These are phyloP conservation scores for Trachurus trachurus DNA, from an alignment of 2,797 vertebrate species.

Conservation along the genomic window DNA sequence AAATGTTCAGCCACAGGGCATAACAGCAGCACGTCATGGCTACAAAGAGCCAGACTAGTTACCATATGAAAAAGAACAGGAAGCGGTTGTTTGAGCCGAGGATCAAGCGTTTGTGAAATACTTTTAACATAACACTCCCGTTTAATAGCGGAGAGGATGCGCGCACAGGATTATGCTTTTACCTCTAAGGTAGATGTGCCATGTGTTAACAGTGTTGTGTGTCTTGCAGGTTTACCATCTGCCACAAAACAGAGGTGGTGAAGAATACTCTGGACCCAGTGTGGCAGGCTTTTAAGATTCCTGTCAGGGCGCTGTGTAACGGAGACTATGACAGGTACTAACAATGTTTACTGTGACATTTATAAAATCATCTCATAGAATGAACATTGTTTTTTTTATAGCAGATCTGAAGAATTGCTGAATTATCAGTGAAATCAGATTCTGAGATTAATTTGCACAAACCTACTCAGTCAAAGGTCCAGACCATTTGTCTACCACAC, in stretches of 20 bases:
- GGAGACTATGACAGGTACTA: constrained; percentile 93
- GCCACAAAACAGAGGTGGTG: constrained; percentile 95
- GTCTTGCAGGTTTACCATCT: constrained; percentile 90
- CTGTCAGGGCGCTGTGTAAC: constrained; percentile 93
- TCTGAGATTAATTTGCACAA: no score
- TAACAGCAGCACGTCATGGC: constrained; percentile 39
- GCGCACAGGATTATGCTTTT: background rate
- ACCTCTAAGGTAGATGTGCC: background rate
- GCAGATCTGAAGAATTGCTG: no score
- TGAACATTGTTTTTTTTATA: background rate
- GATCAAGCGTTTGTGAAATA: constrained; percentile 1
- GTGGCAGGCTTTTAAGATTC: constrained; percentile 96
- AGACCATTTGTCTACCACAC: no score
- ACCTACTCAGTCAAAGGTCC: no score
- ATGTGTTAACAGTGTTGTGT: constrained; percentile 23
- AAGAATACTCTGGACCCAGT: constrained; percentile 95
- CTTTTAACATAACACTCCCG: background rate
- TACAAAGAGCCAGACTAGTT: constrained; percentile 52
- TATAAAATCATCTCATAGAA: background rate
- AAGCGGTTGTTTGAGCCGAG: constrained; percentile 27
- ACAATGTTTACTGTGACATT: background rate
- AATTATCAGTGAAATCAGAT: background rate
- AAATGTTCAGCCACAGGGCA: constrained; percentile 69
- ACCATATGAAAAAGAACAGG: constrained; percentile 14
- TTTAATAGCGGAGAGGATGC: background rate